Conservation (phyloP, 2,797 vertebrate genomes). For the Siniperca scherzeri region DNA sequence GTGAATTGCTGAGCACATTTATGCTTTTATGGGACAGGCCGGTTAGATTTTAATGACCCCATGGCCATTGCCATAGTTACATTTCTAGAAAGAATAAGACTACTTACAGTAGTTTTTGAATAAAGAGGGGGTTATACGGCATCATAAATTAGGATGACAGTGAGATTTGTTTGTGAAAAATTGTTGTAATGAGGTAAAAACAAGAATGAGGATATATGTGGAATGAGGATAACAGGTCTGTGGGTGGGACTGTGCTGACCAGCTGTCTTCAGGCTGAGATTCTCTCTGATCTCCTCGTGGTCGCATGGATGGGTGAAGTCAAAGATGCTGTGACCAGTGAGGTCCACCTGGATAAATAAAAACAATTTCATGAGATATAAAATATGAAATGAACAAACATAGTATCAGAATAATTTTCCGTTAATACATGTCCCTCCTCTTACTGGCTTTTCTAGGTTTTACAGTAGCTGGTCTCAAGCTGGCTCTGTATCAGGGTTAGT, state of each 20-base stretch:
- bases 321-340: slow-evolving; percentile 98
- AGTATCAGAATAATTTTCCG: background rate
- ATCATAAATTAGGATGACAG: background rate
- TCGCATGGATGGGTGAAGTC: slow-evolving; percentile 99
- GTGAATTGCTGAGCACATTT: background rate
- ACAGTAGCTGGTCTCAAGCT: background rate
- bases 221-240: background rate
- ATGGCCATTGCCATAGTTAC: too few species aligned
- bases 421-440: background rate
- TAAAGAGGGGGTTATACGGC: too few species aligned
- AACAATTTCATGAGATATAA: background rate
- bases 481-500: background rate
- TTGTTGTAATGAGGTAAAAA: background rate
- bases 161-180: background rate
- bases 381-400: background rate
- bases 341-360: slow-evolving; percentile 89
- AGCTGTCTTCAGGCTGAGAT: slow-evolving; percentile 91
- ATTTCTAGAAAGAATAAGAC: too few species aligned
- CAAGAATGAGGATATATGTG: background rate
- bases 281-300: slow-evolving; percentile 98
- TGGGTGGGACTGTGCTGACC: slow-evolving; percentile 53
- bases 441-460: background rate
- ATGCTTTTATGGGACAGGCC: background rate
- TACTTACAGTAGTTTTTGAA: too few species aligned
- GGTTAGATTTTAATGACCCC: background rate